A percentile compares a stretch with the other conserved stretches of the same genome.
These are phyloP conservation scores for Phengaris arion DNA, from an alignment of 2,888 invertebrate genomes.

Conservation along the genomic window DNA sequence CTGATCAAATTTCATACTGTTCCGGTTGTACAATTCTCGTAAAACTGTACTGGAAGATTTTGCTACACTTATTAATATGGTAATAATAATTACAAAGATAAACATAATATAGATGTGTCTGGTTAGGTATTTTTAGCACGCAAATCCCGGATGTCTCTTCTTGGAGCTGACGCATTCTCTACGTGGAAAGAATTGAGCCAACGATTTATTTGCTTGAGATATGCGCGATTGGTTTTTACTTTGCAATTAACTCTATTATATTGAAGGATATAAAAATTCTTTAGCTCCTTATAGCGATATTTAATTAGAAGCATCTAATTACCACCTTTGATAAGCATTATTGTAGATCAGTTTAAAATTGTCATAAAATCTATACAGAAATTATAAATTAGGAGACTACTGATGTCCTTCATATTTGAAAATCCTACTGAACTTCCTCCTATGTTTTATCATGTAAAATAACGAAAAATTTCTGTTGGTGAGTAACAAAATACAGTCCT, in stretches of 20 bases:
- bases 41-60: no score
- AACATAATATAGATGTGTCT: neutral
- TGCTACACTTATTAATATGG: no score
- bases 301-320: neutral
- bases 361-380: no score
- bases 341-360: no score
- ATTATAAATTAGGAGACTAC: no score
- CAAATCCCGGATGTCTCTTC: slow-evolving; percentile 42
- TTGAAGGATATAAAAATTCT: slow-evolving; percentile 18
- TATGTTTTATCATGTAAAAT: no score
- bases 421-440: no score
- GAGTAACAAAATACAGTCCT: neutral
- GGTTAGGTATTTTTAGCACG: slow-evolving; percentile 58
- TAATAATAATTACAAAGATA: neutral
- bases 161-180: slow-evolving; percentile 17
- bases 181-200: slow-evolving; percentile 28
- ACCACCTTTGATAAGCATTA: neutral
- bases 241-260: slow-evolving; percentile 19
- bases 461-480: neutral
- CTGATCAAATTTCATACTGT: no score
- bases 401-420: no score
- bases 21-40: no score
- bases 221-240: slow-evolving; percentile 14
- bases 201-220: slow-evolving; percentile 14
- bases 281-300: neutral